phyloP scores from a whole-genome alignment of 2,113 vertebrate genomes.

The Larimichthys polyactis region DNA sequence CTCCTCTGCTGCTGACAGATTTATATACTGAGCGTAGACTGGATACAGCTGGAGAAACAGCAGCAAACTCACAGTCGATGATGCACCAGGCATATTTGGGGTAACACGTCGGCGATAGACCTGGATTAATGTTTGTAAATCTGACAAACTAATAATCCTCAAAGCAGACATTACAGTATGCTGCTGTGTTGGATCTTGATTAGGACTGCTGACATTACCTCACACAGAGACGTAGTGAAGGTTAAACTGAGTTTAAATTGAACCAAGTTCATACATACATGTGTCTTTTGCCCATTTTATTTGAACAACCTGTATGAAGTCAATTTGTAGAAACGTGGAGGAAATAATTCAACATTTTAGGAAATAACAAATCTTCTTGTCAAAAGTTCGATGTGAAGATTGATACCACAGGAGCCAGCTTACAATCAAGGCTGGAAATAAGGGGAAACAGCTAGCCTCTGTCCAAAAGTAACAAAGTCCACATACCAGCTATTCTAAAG shows the following conservation, averaged over 20 bases:
- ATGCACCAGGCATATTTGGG: constrained; percentile 25
- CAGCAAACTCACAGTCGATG: constrained; percentile 37
- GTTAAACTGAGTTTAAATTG: not conserved
- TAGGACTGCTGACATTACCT: not conserved
- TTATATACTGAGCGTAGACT: constrained; percentile 15
- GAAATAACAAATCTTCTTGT: not conserved
- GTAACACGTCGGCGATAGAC: constrained; percentile 3
- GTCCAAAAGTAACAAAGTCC: not conserved
- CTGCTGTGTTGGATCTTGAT: not conserved
- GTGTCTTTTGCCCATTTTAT: not conserved
- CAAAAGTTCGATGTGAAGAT: not conserved
- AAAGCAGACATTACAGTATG: not conserved
- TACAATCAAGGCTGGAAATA: not conserved
- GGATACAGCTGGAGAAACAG: constrained; percentile 57
- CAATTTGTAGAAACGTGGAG: not conserved
- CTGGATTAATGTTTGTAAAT: constrained; percentile 20
- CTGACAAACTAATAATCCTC: constrained; percentile 22
- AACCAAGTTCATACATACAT: not conserved
- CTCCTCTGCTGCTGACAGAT: constrained; percentile 43
- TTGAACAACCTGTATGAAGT: not conserved
- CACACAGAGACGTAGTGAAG: not conserved
- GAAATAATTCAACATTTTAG: not conserved
- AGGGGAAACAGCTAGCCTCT: not conserved
- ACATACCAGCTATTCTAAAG: not conserved
- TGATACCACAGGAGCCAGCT: not conserved